phyloP scores from a whole-genome alignment of 2,888 invertebrate genomes.

The Calliopum simillimum region DNA sequence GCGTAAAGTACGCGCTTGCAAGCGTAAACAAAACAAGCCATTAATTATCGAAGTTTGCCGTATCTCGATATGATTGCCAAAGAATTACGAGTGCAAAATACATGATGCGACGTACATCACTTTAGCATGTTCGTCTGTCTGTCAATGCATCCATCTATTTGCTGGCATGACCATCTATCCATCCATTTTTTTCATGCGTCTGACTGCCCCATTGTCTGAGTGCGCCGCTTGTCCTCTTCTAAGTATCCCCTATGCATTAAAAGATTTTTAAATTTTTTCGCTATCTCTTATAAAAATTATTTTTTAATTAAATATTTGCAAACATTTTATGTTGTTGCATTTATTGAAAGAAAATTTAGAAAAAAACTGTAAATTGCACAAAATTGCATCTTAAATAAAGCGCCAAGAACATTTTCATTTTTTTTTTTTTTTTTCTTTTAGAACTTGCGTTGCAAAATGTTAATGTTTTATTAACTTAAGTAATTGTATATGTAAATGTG shows the following conservation, averaged over 20 bases:
- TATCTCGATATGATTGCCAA: conserved; percentile 26
- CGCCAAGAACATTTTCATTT: too few relatives aligned
- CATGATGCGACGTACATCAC: conserved; percentile 26
- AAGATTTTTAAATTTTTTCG: not conserved
- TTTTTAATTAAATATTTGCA: conserved; percentile 27
- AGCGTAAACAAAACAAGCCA: conserved; percentile 31
- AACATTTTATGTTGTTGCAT: conserved; percentile 25
- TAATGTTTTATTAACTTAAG: not conserved
- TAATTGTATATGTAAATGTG: not conserved
- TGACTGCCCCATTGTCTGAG: not conserved
- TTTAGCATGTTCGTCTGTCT: conserved; percentile 24
- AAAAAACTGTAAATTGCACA: too few relatives aligned
- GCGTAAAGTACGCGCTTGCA: conserved; percentile 22
- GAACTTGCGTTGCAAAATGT: not conserved
- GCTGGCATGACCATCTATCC: conserved; percentile 29
- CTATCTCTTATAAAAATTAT: conserved; percentile 17
- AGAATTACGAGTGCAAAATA: not conserved
- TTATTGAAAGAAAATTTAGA: not conserved
- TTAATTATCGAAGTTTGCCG: conserved; percentile 33
- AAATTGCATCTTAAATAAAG: too few relatives aligned
- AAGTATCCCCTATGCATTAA: not conserved
- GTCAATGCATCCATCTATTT: conserved; percentile 25
- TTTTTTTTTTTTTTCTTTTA: too few relatives aligned
- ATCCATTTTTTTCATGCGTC: conserved; percentile 3
- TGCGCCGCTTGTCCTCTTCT: not conserved